A percentile compares a stretch with the other conserved stretches of the same genome.
phyloP scores from a whole-genome alignment of 2,888 invertebrate species.

The Athalia rosae region DNA sequence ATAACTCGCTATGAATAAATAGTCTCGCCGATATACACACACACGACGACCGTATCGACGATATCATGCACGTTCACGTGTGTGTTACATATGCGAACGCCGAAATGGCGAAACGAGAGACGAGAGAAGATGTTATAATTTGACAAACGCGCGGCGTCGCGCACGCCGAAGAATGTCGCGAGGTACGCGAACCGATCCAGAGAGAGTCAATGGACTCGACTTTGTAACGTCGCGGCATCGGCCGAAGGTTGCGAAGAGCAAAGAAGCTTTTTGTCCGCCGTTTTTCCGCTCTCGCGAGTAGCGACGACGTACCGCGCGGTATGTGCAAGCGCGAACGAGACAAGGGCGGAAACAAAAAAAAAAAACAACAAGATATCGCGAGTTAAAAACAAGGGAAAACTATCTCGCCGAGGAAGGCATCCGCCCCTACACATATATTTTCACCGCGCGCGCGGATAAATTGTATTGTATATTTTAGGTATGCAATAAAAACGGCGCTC shows the following conservation, averaged over 20 bases:
- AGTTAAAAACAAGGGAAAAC: constrained; percentile 5
- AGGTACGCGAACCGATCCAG: neutral
- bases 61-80: neutral
- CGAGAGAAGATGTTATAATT: neutral
- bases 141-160: neutral
- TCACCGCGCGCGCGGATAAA: constrained; percentile 12
- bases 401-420: constrained; percentile 2
- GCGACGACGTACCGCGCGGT: no score
- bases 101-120: no score
- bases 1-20: constrained; percentile 28
- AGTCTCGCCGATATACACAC: neutral
- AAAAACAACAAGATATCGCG: neutral
- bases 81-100: neutral
- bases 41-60: neutral
- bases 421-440: neutral
- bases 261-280: no score
- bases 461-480: constrained; percentile 41
- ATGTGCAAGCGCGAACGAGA: no score
- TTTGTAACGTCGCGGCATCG: neutral
- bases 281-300: no score
- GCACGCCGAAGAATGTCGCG: constrained; percentile 7
- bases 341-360: no score
- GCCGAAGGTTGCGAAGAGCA: neutral
- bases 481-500: constrained; percentile 33
- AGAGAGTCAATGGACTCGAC: constrained; percentile 23